Conservation (phyloP, 1,140 invertebrate species). For the Lethocerus indicus region DNA sequence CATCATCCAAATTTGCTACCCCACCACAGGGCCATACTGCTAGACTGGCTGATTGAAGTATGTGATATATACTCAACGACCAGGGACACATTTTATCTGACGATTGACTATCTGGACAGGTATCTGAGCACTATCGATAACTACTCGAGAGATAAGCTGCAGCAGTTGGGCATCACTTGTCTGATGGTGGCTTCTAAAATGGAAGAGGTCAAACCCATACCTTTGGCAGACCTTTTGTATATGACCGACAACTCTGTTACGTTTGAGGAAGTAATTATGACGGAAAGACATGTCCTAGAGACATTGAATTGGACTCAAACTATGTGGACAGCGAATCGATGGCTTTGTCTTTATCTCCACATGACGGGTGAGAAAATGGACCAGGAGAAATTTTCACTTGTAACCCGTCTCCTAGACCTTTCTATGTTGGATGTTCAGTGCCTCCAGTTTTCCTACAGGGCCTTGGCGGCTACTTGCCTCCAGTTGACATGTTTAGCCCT, state of each 20-base stretch:
- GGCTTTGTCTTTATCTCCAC: not conserved
- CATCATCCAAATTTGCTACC: not conserved
- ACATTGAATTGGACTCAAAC: not conserved
- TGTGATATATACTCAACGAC: not conserved
- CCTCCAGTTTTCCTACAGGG: not conserved
- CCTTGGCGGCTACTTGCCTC: not conserved
- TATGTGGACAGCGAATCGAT: not conserved
- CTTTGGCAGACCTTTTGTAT: not conserved
- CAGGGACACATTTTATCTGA: not conserved
- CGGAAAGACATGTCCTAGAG: not conserved
- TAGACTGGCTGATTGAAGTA: not conserved
- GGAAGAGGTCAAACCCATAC: not conserved
- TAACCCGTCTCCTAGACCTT: not conserved
- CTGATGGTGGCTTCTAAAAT: not conserved
- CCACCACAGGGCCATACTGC: not conserved
- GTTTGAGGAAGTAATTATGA: not conserved
- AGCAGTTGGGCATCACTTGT: not conserved
- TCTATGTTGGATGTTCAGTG: not conserved
- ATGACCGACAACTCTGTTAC: not conserved
- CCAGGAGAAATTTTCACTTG: not conserved
- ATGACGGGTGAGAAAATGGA: not conserved
- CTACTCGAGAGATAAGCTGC: not conserved
- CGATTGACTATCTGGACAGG: constrained; percentile 1
- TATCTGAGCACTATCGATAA: not conserved
- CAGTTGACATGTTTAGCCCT: too few relatives aligned